Evolutionary conservation across 2,888 invertebrate genomes (phyloP), one percentile per base, ranked within the genome.

Genomic region (Protonemura montana): DNA sequence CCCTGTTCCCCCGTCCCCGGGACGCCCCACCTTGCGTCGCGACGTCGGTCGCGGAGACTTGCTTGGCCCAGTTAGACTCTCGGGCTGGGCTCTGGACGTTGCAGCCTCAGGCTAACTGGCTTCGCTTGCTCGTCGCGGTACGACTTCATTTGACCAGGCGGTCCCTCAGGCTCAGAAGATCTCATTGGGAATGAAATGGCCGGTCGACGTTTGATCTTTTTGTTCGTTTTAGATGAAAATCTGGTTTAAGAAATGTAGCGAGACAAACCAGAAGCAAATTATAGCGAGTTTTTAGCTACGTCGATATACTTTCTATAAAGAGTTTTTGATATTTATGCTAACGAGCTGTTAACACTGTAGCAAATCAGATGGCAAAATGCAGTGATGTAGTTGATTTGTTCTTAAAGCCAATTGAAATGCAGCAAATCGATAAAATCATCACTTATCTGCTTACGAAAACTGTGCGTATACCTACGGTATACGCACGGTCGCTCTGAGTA

Each of bases 1-100:
- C 86, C n/a, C 87, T 25, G 28, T 80, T 85, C 59, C 85, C 59
- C 42, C 78, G 28, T 82, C 76, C 29, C 85, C 76, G 83, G 76
- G 35, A 81, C n/a, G 59, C 59, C 59, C 59, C 59, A 59, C 59
- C 59, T 59, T 59, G 30, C 59, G 76, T 82, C 86, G 86, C 86
- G 59, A 27, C 76, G 76, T 13, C 13, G 59, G 59, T 21, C 59
- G 59, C 59, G 59, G 13, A 59, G 16, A 2, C 81, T 41, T 21
- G 84, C 84, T 76, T 78, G 86, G 41, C 86, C 86, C 86, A 86
- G 76, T 86, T 86, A 77, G 77, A 76, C 76, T 77, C 59, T 26
- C 59, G 13, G 59, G 13, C 59, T 59, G 13, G 28, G n/a, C 59
- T 35, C 35, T 5, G n/a, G 80, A 25, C 80, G 80, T 80, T 7